These are phyloP conservation scores for Sinodicranocentrus sp. DNA, from an alignment of 2,888 invertebrate species.

Conservation along the genomic window DNA sequence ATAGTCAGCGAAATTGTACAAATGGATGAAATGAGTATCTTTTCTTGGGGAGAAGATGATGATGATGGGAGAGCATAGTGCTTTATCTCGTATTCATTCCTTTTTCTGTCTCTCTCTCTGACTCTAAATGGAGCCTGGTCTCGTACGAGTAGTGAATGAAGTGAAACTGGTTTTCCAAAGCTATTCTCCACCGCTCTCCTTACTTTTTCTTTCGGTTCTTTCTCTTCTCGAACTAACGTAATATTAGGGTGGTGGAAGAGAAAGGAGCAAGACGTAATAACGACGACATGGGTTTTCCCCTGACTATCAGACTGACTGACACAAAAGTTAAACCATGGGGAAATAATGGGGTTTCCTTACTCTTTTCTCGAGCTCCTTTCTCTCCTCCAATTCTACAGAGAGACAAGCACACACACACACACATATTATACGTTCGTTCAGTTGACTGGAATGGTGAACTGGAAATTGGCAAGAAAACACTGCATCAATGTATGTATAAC, in stretches of 20 bases:
- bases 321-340: constrained; percentile 71
- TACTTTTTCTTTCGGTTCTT: background rate
- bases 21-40: constrained; percentile 39
- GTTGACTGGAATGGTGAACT: constrained; percentile 60
- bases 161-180: constrained; percentile 43
- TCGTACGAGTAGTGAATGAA: constrained; percentile 49
- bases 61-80: constrained; percentile 1
- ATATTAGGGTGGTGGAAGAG: background rate
- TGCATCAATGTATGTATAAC: constrained; percentile 1
- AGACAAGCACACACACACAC: constrained; percentile 16
- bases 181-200: constrained; percentile 9
- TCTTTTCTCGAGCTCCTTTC: constrained; percentile 26
- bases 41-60: constrained; percentile 8
- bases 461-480: constrained; percentile 67
- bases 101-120: no score
- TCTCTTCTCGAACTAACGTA: no score
- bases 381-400: constrained; percentile 29
- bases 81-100: no score
- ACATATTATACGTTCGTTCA: background rate
- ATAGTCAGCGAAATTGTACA: constrained; percentile 43
- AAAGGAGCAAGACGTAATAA: constrained; percentile 59
- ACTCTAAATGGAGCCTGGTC: constrained; percentile 9
- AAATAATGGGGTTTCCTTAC: constrained; percentile 70
- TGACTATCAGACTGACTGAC: constrained; percentile 70
- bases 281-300: constrained; percentile 69